Conservation (phyloP, 2,113 vertebrate genomes). For the Gadus chalcogrammus region DNA sequence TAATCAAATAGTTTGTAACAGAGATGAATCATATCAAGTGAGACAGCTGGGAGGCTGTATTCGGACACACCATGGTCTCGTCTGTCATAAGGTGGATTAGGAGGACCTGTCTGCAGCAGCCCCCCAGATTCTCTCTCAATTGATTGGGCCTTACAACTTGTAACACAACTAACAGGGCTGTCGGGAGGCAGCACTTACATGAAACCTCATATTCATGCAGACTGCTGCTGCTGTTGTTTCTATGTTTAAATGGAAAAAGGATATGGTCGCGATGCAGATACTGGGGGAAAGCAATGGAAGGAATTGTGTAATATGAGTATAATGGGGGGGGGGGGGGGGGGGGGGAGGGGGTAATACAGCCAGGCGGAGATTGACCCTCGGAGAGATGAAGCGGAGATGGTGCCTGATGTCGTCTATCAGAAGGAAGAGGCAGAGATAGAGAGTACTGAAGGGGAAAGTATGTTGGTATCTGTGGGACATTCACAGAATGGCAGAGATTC, state of each 20-base stretch:
- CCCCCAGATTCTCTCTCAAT: constrained; percentile 24
- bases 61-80: constrained; percentile 6
- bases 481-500: neutral
- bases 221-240: neutral
- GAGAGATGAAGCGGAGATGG: neutral
- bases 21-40: too few relatives aligned
- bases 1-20: too few relatives aligned
- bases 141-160: constrained; percentile 41
- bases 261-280: neutral
- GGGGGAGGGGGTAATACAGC: neutral
- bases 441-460: constrained; percentile 17
- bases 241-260: neutral
- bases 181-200: neutral
- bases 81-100: constrained; percentile 47
- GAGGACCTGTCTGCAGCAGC: constrained; percentile 30
- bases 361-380: neutral
- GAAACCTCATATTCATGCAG: constrained; percentile 6
- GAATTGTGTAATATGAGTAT: neutral
- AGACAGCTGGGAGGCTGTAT: neutral
- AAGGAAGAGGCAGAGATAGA: constrained; percentile 5
- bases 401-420: neutral
- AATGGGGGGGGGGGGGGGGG: neutral
- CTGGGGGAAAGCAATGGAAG: neutral
- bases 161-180: constrained; percentile 3
- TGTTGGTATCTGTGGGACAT: constrained; percentile 33